These are phyloP conservation scores for Poecilia gillii DNA, from an alignment of 2,797 vertebrate genomes.

Conservation along the genomic window DNA sequence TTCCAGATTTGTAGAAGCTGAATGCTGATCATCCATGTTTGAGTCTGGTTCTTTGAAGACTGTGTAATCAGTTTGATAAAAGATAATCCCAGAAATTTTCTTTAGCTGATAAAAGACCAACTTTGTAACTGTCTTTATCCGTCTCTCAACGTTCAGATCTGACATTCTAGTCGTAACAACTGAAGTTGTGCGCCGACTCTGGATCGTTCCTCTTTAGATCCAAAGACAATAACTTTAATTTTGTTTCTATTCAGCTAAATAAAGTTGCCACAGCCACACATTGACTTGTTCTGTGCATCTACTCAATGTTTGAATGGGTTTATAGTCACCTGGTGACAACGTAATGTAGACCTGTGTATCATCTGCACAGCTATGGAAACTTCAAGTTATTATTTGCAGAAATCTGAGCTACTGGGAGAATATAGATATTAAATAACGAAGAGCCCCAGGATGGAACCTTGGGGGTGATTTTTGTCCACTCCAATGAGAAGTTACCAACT, in stretches of 20 bases:
- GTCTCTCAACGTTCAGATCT: not conserved
- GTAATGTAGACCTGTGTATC: too few relatives aligned
- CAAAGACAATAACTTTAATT: not conserved
- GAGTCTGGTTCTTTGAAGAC: not conserved
- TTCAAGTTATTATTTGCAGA: too few relatives aligned
- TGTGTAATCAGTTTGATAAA: too few relatives aligned
- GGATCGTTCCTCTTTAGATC: not conserved
- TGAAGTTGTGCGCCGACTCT: not conserved
- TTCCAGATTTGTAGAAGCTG: not conserved
- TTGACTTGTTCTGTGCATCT: not conserved
- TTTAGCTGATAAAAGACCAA: not conserved
- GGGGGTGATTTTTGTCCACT: too few relatives aligned
- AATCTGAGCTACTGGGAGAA: too few relatives aligned
- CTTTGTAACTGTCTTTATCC: not conserved
- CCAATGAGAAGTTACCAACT: too few relatives aligned
- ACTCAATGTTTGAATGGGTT: too few relatives aligned
- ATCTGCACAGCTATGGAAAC: too few relatives aligned
- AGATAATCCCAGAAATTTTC: not conserved
- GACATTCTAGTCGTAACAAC: not conserved
- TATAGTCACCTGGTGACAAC: too few relatives aligned
- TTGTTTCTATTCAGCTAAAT: not conserved
- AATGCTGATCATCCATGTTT: not conserved
- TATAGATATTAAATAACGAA: too few relatives aligned
- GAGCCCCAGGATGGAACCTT: too few relatives aligned
- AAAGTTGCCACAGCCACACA: not conserved